Percentiles rank a stretch among this genome's conserved stretches.
Conservation (phyloP, 2,113 vertebrate genomes). For the Ancistrus triradiatus region DNA sequence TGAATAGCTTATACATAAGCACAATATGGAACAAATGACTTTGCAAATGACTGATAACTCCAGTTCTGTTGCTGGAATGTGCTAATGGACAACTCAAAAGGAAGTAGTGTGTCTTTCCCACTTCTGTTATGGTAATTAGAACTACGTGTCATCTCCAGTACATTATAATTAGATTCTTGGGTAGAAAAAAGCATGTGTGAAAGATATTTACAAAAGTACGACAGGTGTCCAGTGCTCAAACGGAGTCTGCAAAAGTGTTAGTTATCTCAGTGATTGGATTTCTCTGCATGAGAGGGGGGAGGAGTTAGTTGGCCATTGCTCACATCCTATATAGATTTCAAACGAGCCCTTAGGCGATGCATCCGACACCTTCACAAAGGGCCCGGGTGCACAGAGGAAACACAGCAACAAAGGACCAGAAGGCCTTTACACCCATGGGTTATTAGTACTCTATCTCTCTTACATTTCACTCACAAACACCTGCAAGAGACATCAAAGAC, state of each 20-base stretch:
- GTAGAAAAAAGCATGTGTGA: too few species aligned
- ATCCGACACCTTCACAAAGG: slow-evolving; percentile 64
- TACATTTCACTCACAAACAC: slow-evolving; percentile 28
- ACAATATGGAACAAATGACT: too few species aligned
- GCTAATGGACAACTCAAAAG: too few species aligned
- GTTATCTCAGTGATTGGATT: slow-evolving; percentile 14
- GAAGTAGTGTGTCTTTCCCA: too few species aligned
- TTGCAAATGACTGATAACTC: too few species aligned
- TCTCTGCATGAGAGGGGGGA: slow-evolving; percentile 11
- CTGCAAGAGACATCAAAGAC: slow-evolving; percentile 12
- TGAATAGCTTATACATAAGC: too few species aligned
- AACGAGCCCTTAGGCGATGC: slow-evolving; percentile 53
- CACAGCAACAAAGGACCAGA: slow-evolving; percentile 41
- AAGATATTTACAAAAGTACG: too few species aligned
- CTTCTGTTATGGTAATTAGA: neutral
- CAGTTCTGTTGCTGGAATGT: too few species aligned
- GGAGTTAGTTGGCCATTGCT: slow-evolving; percentile 19
- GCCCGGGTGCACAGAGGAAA: slow-evolving; percentile 11
- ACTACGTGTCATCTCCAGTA: too few species aligned
- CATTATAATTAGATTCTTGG: too few species aligned
- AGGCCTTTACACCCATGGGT: slow-evolving; percentile 48
- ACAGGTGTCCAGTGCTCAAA: neutral
- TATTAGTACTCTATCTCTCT: slow-evolving; percentile 19
- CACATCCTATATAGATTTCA: slow-evolving; percentile 55
- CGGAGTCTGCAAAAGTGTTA: slow-evolving; percentile 21